Conservation (phyloP, 2,888 invertebrate genomes). For the Apotomis betuletana region DNA sequence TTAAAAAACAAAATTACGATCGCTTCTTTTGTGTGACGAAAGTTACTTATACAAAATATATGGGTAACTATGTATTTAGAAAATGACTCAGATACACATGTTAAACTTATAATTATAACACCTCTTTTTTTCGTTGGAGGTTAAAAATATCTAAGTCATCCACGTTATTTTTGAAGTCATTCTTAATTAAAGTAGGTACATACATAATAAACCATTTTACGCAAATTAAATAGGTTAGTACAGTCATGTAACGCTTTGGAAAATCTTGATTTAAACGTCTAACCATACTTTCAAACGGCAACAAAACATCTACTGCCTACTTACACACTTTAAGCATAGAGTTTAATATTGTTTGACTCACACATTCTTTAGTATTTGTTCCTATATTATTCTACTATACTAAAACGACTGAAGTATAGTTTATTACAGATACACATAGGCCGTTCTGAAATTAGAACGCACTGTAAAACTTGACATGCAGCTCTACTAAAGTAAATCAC, state of each 20-base stretch:
- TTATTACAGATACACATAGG: background rate
- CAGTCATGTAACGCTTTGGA: slow-evolving; percentile 6
- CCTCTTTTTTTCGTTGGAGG: too few relatives aligned
- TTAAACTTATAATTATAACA: too few relatives aligned
- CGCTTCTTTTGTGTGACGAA: too few relatives aligned
- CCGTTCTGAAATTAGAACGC: background rate
- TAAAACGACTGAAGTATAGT: background rate
- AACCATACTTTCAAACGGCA: background rate
- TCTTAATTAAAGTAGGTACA: too few relatives aligned
- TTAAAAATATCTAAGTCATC: too few relatives aligned
- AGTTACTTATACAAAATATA: too few relatives aligned
- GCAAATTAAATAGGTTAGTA: background rate
- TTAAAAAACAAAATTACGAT: too few relatives aligned
- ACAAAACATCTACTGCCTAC: background rate
- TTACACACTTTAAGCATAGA: background rate
- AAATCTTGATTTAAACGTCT: background rate
- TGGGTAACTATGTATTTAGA: too few relatives aligned
- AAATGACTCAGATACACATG: too few relatives aligned
- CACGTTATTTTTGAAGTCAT: too few relatives aligned
- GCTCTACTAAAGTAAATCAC: slow-evolving; percentile 9
- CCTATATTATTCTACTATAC: background rate
- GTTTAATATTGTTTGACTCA: background rate
- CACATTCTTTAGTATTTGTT: background rate
- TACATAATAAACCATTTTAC: too few relatives aligned
- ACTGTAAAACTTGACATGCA: background rate